Base-by-base conservation (phyloP, 2,113 vertebrate genomes). In the Nerophis lumbriciformis region DNA sequence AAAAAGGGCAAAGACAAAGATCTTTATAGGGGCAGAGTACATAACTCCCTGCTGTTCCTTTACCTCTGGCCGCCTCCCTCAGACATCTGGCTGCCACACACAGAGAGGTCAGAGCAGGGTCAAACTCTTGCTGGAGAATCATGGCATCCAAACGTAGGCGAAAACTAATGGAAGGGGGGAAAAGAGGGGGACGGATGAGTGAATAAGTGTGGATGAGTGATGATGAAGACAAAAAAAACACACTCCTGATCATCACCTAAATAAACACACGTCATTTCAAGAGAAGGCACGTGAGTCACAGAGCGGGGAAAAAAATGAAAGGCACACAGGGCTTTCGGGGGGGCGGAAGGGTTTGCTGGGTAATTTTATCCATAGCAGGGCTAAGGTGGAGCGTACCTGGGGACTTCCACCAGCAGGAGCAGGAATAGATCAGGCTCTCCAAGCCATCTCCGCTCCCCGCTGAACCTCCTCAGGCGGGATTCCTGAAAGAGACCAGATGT, bases 61-160 rank as follows among this genome's bases (percentile, higher is more conserved):
- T 84, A 93, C 92, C 92, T 89, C 89, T 78, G 59, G 92, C 90
- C 12, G 92, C 92, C 77, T 89, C 86, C 76, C 85, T 84, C 74
- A 93, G 85, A 83, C 88, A 90, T 87, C 89, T 88, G 87, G 92
- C 91, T 65, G 88, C 90, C 84, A 86, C 86, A 85, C 91, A 92
- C 83, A 90, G 79, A 82, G 91, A 91, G 83, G 88, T 88, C 85
- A 92, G 76, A 12, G 86, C 85, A 0, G 88, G 89, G 84, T 93
- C 89, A 77, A 93, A 93, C 91, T 92, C 92, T 81, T 92, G 88
- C 72, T 89, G 90, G 50, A 93, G 83, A 73, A 93, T 92, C 89
- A 93, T 90, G 66, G 85, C 87, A 58, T 92, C 90, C 74, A 93
- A 85, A 63, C 85, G 88, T 59, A 91, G 82, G 16, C 89, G 86